A percentile compares a stretch with the other conserved stretches of the same genome.
Conservation (phyloP, 2,113 vertebrate genomes). For the Barbus barbus region DNA sequence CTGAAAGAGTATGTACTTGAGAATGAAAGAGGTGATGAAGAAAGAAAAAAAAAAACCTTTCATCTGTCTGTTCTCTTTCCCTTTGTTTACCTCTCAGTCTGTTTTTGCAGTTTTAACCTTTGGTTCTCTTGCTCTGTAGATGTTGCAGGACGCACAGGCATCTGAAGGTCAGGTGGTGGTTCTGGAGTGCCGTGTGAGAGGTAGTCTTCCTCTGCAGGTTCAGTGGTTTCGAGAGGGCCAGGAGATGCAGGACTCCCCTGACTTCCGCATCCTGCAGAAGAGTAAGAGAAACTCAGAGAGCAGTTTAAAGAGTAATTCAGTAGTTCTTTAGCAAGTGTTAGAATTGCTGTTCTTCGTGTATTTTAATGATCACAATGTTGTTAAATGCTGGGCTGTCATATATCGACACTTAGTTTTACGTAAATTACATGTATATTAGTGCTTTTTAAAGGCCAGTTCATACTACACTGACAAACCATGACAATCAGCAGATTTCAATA, state of each 20-base stretch:
- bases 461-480: no score
- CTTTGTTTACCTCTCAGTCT: background rate
- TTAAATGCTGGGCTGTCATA: background rate
- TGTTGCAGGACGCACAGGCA: conserved; percentile 84
- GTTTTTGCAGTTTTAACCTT: background rate
- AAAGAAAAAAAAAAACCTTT: no score
- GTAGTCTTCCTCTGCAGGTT: conserved; percentile 83
- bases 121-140: conserved; percentile 66
- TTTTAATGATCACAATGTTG: background rate
- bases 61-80: background rate
- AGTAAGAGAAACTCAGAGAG: conserved; percentile 75
- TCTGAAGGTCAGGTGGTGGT: conserved; percentile 95
- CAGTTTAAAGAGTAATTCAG: background rate
- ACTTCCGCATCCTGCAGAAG: conserved; percentile 96
- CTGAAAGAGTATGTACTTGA: background rate
- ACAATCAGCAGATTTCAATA: no score
- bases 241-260: conserved; percentile 95
- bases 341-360: background rate
- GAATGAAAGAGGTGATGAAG: conserved; percentile 16
- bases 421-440: background rate
- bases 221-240: conserved; percentile 87
- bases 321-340: background rate
- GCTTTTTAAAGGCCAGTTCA: background rate
- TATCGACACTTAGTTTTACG: background rate
- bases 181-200: conserved; percentile 91